These are phyloP conservation scores for Muschampia plurimacula DNA, from an alignment of 2,888 invertebrate species.

Conservation along the genomic window DNA sequence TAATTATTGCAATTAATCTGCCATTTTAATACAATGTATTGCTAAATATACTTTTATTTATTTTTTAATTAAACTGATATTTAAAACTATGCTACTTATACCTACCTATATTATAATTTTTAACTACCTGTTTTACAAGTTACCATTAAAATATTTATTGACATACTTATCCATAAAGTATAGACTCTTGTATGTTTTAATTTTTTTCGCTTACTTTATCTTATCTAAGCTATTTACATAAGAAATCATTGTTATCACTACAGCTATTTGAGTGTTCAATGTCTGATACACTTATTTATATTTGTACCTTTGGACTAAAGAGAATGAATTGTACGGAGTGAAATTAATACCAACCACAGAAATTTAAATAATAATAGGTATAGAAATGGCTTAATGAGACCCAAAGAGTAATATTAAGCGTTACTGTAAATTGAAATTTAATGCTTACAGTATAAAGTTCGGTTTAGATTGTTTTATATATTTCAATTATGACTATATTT, in stretches of 20 bases:
- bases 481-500: not conserved
- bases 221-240: conserved; percentile 9
- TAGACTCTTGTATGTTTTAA: not conserved
- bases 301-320: conserved; percentile 49
- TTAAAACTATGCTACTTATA: not conserved
- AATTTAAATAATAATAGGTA: conserved; percentile 1
- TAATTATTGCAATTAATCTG: not conserved
- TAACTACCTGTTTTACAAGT: not conserved
- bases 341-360: conserved; percentile 16
- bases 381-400: not conserved
- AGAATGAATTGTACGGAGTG: conserved; percentile 2
- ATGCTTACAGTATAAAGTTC: not conserved
- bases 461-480: not conserved
- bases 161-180: conserved; percentile 3
- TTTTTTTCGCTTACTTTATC: conserved; percentile 5
- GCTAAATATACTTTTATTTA: not conserved
- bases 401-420: not conserved
- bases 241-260: conserved; percentile 3
- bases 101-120: not conserved
- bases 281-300: conserved; percentile 6
- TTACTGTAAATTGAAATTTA: not conserved
- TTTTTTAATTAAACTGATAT: not conserved
- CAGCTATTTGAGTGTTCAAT: not conserved
- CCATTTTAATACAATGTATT: conserved; percentile 7
- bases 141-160: conserved; percentile 2